Conservation (phyloP, 2,113 vertebrate genomes). For the Oreocharis arfaki region DNA sequence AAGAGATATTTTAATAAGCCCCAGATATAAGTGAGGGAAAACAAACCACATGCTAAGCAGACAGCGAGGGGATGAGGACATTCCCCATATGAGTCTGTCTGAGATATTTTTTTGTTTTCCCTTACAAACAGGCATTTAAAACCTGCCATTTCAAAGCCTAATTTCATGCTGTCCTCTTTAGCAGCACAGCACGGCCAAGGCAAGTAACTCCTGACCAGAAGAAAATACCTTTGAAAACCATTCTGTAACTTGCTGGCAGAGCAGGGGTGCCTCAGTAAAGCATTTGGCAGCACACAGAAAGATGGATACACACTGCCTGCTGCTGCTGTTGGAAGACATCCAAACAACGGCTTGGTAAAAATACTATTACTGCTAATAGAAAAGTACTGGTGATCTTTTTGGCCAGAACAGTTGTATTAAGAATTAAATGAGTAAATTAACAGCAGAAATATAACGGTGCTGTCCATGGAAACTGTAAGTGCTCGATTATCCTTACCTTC, state of each 20-base stretch:
- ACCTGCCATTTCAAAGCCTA: background rate
- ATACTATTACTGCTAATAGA: background rate
- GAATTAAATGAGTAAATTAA: background rate
- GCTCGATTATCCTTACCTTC: slow-evolving; percentile 78
- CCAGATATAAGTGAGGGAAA: background rate
- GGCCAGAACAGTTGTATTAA: background rate
- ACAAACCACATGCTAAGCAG: background rate
- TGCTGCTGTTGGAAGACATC: background rate
- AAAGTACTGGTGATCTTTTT: background rate
- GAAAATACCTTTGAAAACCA: background rate
- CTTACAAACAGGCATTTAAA: background rate
- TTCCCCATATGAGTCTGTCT: accelerated
- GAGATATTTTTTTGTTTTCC: background rate
- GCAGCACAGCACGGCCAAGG: background rate
- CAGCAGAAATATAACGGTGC: background rate
- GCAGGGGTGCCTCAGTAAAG: background rate
- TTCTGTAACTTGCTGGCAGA: background rate
- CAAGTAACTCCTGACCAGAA: background rate
- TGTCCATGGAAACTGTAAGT: background rate
- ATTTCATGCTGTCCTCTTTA: background rate
- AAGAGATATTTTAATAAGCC: background rate
- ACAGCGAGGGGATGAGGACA: background rate
- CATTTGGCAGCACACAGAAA: background rate
- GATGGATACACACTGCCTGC: accelerated
- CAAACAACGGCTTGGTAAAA: background rate